These are phyloP conservation scores for Crocuta crocuta DNA, from an alignment of 2,113 vertebrate genomes.

Conservation along the genomic window DNA sequence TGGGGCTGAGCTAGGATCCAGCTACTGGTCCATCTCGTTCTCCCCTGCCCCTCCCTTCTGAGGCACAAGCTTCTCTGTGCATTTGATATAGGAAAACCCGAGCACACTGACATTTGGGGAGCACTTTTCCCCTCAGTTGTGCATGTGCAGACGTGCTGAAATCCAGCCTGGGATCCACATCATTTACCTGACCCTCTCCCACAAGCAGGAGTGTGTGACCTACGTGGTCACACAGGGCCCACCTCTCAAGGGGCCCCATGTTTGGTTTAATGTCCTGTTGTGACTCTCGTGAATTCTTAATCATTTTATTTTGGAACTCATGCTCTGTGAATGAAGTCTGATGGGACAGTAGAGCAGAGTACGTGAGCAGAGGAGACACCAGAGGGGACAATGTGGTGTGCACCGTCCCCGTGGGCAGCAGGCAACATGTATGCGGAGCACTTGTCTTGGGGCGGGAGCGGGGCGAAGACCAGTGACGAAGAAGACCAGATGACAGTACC, in stretches of 20 bases:
- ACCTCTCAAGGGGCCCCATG: background rate
- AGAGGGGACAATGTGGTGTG: too few species aligned
- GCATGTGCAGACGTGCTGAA: rapidly evolving
- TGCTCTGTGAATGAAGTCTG: background rate
- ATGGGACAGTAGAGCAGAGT: background rate
- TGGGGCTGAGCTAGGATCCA: background rate
- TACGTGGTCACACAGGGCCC: too few species aligned
- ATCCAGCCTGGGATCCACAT: too few species aligned
- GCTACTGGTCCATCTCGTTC: background rate
- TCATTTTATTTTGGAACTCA: background rate
- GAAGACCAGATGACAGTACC: background rate
- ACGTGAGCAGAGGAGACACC: background rate
- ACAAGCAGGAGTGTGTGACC: background rate
- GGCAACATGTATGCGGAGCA: background rate
- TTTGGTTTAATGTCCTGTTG: background rate
- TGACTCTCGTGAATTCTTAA: background rate
- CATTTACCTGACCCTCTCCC: background rate
- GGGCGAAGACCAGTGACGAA: background rate
- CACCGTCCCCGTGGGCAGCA: background rate
- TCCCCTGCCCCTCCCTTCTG: background rate
- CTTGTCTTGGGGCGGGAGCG: background rate
- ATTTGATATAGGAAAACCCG: background rate
- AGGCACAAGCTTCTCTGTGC: background rate
- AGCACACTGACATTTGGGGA: background rate
- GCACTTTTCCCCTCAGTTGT: too few species aligned